These are phyloP conservation scores for Sapajus apella DNA, from an alignment of 2,113 vertebrate species.

Conservation along the genomic window DNA sequence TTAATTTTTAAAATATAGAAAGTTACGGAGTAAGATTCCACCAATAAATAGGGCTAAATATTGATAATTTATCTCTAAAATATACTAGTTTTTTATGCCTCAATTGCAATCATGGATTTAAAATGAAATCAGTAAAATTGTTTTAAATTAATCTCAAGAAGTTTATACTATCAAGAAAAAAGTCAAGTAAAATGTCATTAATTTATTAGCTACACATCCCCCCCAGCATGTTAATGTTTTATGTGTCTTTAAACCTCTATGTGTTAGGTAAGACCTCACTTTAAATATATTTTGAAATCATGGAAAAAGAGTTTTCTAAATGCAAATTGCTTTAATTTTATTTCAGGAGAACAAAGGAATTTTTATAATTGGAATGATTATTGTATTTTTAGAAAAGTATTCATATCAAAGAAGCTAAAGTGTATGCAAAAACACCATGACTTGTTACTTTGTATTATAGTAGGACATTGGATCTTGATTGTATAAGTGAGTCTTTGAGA, in stretches of 20 bases:
- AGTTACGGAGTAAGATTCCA: not conserved
- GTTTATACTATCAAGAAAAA: not conserved
- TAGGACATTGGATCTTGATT: not conserved
- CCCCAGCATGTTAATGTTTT: not conserved
- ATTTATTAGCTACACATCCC: not conserved
- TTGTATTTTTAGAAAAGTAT: not conserved
- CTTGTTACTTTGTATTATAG: not conserved
- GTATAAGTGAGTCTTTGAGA: not conserved
- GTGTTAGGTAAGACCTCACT: not conserved
- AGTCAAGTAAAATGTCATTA: not conserved
- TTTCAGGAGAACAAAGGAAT: not conserved
- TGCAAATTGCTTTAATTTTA: not conserved
- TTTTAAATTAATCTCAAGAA: not conserved
- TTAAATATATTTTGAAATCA: not conserved
- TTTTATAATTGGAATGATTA: not conserved
- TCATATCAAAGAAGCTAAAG: not conserved
- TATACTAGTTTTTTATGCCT: not conserved
- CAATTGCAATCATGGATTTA: not conserved
- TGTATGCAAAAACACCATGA: not conserved
- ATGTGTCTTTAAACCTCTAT: not conserved
- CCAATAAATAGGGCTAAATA: not conserved
- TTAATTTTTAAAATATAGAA: not conserved
- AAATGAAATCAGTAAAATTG: not conserved
- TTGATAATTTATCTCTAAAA: not conserved
- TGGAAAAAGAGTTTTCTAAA: not conserved